A percentile compares a stretch with the other conserved stretches of the same genome.
These are phyloP conservation scores for Margaritifera margaritifera DNA, from an alignment of 2,888 invertebrate genomes.

Conservation along the genomic window DNA sequence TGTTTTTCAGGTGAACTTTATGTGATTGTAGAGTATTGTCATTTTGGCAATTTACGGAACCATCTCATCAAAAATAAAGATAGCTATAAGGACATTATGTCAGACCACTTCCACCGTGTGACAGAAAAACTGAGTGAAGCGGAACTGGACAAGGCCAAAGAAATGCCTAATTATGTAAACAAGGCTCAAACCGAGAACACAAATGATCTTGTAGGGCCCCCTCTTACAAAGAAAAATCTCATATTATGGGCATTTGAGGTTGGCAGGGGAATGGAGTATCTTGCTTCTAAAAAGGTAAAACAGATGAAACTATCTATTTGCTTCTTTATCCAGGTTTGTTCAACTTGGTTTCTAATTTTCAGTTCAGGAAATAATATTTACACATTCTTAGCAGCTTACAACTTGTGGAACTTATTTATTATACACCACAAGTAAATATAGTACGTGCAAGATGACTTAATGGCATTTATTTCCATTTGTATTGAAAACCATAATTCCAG, in stretches of 20 bases:
- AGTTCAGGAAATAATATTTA: too few species aligned
- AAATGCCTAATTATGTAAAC: conserved; percentile 57
- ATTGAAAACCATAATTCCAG: too few species aligned
- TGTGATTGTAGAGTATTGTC: conserved; percentile 96
- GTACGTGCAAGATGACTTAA: too few species aligned
- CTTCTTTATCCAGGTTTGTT: too few species aligned
- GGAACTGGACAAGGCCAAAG: conserved; percentile 24
- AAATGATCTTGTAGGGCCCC: conserved; percentile 53
- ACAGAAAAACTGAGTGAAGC: conserved; percentile 46
- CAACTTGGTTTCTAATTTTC: too few species aligned
- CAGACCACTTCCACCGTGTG: conserved; percentile 50
- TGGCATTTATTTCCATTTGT: too few species aligned
- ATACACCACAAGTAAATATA: too few species aligned
- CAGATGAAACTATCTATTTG: too few species aligned
- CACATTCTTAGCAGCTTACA: too few species aligned
- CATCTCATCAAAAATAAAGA: conserved; percentile 88
- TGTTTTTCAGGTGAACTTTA: conserved; percentile 81
- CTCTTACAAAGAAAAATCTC: conserved; percentile 82
- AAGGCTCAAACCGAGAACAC: conserved; percentile 54
- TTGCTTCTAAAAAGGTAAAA: conserved; percentile 87
- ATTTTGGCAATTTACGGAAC: conserved; percentile 92
- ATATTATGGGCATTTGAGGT: conserved; percentile 94
- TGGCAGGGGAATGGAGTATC: conserved; percentile 95
- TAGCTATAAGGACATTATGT: conserved; percentile 77
- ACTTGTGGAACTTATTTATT: too few species aligned